Evolutionary conservation across 2,888 invertebrate genomes (phyloP).

Genomic region (Panzeria rudis): DNA sequence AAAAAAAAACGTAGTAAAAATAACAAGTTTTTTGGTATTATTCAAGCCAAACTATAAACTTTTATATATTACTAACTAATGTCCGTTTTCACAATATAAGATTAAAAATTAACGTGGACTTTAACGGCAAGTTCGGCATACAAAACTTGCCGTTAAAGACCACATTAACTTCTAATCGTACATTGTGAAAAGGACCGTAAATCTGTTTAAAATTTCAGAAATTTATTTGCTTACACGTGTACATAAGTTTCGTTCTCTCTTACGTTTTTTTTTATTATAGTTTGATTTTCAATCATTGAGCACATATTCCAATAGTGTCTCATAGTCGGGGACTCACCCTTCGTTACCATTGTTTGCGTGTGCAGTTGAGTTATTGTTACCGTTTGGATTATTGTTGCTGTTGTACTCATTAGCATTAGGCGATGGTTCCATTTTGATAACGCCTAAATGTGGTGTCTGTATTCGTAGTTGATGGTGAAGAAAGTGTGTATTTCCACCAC

Average conservation of each 20-base stretch:
- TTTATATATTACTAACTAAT: background rate
- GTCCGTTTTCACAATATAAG: too few species aligned
- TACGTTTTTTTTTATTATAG: constrained; percentile 20
- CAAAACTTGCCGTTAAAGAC: too few species aligned
- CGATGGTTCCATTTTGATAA: constrained; percentile 79
- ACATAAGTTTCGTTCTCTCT: constrained; percentile 23
- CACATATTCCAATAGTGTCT: constrained; percentile 79
- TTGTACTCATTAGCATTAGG: constrained; percentile 71
- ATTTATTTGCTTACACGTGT: constrained; percentile 38
- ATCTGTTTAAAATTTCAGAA: background rate
- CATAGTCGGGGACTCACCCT: constrained; percentile 79
- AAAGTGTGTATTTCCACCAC: constrained; percentile 70
- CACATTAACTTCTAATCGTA: too few species aligned
- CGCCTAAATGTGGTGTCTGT: constrained; percentile 78
- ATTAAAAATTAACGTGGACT: too few species aligned
- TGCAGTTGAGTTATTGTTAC: constrained; percentile 68
- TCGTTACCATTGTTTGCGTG: constrained; percentile 74
- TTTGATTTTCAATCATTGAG: constrained; percentile 77
- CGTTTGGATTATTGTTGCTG: constrained; percentile 54
- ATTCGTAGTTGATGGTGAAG: constrained; percentile 74
- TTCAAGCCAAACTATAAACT: constrained; percentile 10
- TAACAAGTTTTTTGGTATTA: background rate
- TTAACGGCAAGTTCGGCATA: too few species aligned
- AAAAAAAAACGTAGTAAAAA: background rate
- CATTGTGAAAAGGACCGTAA: background rate